Percentiles rank a stretch among this genome's conserved stretches.
These are phyloP conservation scores for Chlamydotis undulata DNA, from an alignment of 2,113 vertebrate genomes.

Conservation along the genomic window DNA sequence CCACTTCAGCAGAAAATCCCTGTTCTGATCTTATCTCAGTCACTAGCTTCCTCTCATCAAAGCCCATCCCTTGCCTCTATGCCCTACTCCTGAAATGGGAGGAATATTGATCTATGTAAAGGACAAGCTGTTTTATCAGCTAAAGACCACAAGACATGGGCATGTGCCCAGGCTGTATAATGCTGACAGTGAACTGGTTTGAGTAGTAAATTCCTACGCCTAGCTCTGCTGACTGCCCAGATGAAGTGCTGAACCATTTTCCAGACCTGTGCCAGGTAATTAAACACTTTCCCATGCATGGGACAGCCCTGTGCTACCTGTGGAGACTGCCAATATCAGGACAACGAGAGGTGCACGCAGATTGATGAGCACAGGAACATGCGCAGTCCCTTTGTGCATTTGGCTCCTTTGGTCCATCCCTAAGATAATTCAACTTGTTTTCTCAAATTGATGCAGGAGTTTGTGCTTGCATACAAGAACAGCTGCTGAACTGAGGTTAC, in stretches of 20 bases:
- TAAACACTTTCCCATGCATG: neutral
- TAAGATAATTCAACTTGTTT: neutral
- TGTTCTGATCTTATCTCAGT: neutral
- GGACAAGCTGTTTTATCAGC: neutral
- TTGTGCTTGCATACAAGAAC: neutral
- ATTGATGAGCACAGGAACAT: neutral
- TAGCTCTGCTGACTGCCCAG: neutral
- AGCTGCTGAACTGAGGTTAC: neutral
- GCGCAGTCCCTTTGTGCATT: neutral
- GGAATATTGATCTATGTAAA: neutral
- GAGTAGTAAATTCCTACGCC: neutral
- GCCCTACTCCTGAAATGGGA: neutral
- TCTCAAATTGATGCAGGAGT: neutral
- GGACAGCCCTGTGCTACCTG: neutral
- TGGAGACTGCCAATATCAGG: too few species aligned
- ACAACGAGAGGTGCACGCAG: accelerated
- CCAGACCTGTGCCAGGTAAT: neutral
- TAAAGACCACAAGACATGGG: neutral
- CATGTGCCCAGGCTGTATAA: neutral
- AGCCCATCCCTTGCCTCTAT: neutral
- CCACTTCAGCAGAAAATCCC: neutral
- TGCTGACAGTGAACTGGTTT: neutral
- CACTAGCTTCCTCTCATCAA: neutral
- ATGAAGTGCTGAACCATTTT: neutral
- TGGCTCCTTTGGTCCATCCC: neutral